Conservation (phyloP, 2,888 invertebrate species). For the Eristalinus sepulchralis region DNA sequence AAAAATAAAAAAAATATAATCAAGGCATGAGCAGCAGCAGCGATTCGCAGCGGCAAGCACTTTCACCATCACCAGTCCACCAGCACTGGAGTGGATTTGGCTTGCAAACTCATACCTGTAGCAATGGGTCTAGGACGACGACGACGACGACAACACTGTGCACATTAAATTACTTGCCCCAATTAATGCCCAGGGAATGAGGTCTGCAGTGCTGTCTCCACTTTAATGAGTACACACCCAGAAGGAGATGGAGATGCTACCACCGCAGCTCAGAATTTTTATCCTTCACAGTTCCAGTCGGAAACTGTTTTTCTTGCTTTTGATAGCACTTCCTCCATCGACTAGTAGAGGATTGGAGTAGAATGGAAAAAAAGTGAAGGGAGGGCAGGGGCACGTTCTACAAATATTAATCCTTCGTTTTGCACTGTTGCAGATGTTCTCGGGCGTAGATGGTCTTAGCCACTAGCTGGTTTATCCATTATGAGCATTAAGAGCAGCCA, state of each 20-base stretch:
- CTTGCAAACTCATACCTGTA: slow-evolving; percentile 39
- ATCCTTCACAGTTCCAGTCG: slow-evolving; percentile 25
- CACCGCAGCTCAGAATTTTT: slow-evolving; percentile 57
- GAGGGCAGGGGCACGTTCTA: slow-evolving; percentile 48
- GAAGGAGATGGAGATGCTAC: slow-evolving; percentile 31
- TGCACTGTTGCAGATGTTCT: slow-evolving; percentile 71
- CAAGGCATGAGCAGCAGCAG: slow-evolving; percentile 26
- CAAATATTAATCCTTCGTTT: slow-evolving; percentile 70
- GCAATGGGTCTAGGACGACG: slow-evolving; percentile 59
- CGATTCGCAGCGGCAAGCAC: slow-evolving; percentile 8
- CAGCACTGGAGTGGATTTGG: not conserved
- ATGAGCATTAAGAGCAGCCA: slow-evolving; percentile 59
- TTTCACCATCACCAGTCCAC: slow-evolving; percentile 2
- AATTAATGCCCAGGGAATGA: slow-evolving; percentile 56
- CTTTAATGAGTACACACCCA: slow-evolving; percentile 41
- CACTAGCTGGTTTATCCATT: slow-evolving; percentile 61
- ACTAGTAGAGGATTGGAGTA: not conserved
- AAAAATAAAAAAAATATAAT: slow-evolving; percentile 65
- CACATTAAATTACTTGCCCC: slow-evolving; percentile 64
- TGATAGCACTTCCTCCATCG: slow-evolving; percentile 50
- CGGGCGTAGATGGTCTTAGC: slow-evolving; percentile 53
- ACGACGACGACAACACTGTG: slow-evolving; percentile 20
- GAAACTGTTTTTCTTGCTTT: slow-evolving; percentile 55
- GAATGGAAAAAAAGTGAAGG: not conserved
- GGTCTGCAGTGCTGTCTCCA: slow-evolving; percentile 55